Conservation (phyloP, 1,140 invertebrate genomes). For the Metaphire vulgaris region DNA sequence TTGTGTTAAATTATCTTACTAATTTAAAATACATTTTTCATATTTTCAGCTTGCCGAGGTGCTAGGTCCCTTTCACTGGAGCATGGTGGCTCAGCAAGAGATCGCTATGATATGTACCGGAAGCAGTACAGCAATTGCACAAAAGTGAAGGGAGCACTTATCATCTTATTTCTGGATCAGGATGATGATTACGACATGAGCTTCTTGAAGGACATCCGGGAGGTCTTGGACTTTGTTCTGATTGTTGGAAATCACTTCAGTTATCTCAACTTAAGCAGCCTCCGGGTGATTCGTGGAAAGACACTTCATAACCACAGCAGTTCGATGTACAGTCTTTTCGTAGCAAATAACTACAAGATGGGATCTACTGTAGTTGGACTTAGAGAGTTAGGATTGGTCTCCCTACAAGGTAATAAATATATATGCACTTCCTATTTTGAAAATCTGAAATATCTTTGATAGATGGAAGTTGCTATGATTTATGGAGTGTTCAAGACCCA, state of each 20-base stretch:
- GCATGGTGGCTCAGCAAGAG: conserved; percentile 62
- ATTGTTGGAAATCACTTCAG: conserved; percentile 85
- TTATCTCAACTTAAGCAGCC: conserved; percentile 72
- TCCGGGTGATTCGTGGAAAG: conserved; percentile 90
- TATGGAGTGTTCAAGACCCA: too few relatives aligned
- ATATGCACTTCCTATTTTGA: too few relatives aligned
- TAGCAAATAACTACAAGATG: conserved; percentile 42
- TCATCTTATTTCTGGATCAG: conserved; percentile 58
- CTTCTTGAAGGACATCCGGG: conserved; percentile 26
- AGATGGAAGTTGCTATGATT: too few relatives aligned
- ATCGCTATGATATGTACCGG: conserved; percentile 83
- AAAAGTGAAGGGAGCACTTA: conserved; percentile 94
- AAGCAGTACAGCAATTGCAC: conserved; percentile 94
- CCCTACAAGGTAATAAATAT: conserved; percentile 61
- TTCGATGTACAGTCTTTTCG: conserved; percentile 41
- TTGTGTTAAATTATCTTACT: too few relatives aligned
- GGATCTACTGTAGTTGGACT: conserved; percentile 49
- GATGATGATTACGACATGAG: conserved; percentile 28
- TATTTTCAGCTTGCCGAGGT: conserved; percentile 14
- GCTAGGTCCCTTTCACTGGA: conserved; percentile 33
- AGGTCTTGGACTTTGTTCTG: conserved; percentile 88
- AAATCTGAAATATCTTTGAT: too few relatives aligned
- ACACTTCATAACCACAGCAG: conserved; percentile 65
- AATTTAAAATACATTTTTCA: too few relatives aligned
- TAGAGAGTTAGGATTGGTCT: conserved; percentile 79